These are phyloP conservation scores for Phenacoccus solenopsis DNA, from an alignment of 1,140 invertebrate genomes.

Conservation along the genomic window DNA sequence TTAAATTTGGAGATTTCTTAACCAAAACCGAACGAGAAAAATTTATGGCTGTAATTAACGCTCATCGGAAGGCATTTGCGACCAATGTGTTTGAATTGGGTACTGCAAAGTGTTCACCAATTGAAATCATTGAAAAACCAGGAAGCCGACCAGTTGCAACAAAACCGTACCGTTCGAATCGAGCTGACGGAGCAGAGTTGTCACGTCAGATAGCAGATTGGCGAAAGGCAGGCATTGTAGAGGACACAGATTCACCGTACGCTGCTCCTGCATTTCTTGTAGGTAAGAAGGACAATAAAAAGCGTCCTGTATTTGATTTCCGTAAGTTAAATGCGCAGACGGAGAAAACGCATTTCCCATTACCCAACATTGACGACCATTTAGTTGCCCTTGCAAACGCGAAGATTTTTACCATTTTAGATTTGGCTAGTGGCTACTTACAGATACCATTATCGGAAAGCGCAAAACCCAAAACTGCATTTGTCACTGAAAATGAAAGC, in stretches of 20 bases:
- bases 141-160: neutral
- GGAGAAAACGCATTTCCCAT: conserved; percentile 37
- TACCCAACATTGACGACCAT: conserved; percentile 39
- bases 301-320: conserved; percentile 29
- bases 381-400: conserved; percentile 34
- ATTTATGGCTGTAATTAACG: neutral
- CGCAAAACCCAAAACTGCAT: conserved; percentile 29
- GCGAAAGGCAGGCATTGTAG: neutral
- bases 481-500: conserved; percentile 20
- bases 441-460: conserved; percentile 30
- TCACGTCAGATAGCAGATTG: neutral
- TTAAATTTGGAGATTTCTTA: neutral
- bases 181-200: neutral
- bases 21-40: neutral
- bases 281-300: neutral
- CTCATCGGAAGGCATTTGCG: neutral
- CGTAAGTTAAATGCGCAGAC: conserved; percentile 34
- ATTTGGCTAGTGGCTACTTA: conserved; percentile 35
- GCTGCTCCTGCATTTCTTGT: neutral
- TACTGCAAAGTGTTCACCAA: neutral
- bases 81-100: too few species aligned
- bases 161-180: neutral
- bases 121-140: neutral
- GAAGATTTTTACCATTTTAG: conserved; percentile 37
- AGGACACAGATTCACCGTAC: conserved; percentile 9